These are phyloP conservation scores for Temnothorax nylanderi DNA, from an alignment of 1,140 invertebrate genomes.

Conservation along the genomic window DNA sequence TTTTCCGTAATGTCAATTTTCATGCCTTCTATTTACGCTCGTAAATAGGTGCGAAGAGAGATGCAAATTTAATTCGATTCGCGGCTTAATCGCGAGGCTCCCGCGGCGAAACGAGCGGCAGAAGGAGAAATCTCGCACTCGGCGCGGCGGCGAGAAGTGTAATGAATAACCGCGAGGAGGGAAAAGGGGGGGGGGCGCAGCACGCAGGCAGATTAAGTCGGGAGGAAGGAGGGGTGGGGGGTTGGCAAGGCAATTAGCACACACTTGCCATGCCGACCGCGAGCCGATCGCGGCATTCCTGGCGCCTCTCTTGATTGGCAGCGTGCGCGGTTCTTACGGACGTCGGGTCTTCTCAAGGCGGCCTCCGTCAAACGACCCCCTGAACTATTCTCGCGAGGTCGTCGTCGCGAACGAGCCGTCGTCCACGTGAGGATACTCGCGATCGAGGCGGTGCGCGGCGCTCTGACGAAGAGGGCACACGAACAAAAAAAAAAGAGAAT, in stretches of 20 bases:
- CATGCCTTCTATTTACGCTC: background rate
- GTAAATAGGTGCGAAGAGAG: conserved; percentile 27
- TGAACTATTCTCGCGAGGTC: conserved; percentile 23
- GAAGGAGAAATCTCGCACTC: conserved; percentile 14
- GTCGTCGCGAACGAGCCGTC: conserved; percentile 6
- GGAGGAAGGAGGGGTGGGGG: background rate
- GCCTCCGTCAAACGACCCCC: conserved; percentile 66
- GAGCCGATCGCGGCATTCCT: conserved; percentile 71
- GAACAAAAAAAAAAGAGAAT: background rate
- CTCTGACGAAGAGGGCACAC: background rate
- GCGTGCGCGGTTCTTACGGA: conserved; percentile 26
- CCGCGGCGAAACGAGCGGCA: background rate
- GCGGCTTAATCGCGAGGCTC: conserved; percentile 26
- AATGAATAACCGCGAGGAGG: conserved; percentile 51
- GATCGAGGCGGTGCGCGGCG: conserved; percentile 31
- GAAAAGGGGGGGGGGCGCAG: background rate
- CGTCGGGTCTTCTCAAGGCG: conserved; percentile 60
- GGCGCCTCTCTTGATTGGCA: conserved; percentile 78
- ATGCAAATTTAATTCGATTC: conserved; percentile 42
- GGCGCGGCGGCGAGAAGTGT: conserved; percentile 35
- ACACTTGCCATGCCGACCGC: conserved; percentile 75
- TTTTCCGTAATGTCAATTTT: background rate
- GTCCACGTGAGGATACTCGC: conserved; percentile 51
- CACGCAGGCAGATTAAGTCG: conserved; percentile 8
- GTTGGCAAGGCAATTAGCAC: conserved; percentile 75